Evolutionary conservation across 2,797 vertebrate genomes (phyloP), one percentile per base, ranked within the genome.

Genomic region (Sitta carolinensis): DNA sequence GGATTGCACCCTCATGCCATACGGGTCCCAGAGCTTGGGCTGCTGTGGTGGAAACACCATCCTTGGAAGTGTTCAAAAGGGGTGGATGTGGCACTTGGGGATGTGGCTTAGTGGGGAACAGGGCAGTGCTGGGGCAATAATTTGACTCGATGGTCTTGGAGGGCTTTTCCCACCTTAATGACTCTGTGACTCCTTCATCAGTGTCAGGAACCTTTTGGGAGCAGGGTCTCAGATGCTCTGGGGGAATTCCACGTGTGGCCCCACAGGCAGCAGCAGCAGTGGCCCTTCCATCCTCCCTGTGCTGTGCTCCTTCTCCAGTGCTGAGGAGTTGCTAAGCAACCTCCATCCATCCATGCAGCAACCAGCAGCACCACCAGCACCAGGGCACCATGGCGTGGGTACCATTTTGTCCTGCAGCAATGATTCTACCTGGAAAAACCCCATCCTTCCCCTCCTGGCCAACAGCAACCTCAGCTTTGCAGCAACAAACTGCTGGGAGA

Each of bases 371-470:
- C 30, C 80, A 47, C 27, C 81, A 72, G 73, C 64, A 48, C 2
- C 8, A 62, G 40, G 67, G 47, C 20, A 42, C 21, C 0, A 0
- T 0, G 1, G 32, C 0, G 0, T 40, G 72, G 76, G 68, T 30
- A 38, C 63, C 76, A 73, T 38, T 58, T 73, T 88, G 76, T 72
- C 63, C 83, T 43, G 11, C 32, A 58, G 73, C 59, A 57, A 11
- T 5, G 59, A 26, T 59, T 73, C 64, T 64, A 40, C 13, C 34
- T 38, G 57, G 62, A 14, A 51, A 64, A 86, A 16, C 1, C 13
- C 5, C 54, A 68, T 40, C 63, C 15, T 64, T 27, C 17, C 22
- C 40, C 23, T 16, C 34, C 10, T 16, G 36, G 42, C 19, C 84
- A 38, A 36, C 9, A 68, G n/a, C 29, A 21, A 14, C n/a, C 20